Conservation (phyloP, 2,797 vertebrate genomes). For the Lagorchestes hirsutus region DNA sequence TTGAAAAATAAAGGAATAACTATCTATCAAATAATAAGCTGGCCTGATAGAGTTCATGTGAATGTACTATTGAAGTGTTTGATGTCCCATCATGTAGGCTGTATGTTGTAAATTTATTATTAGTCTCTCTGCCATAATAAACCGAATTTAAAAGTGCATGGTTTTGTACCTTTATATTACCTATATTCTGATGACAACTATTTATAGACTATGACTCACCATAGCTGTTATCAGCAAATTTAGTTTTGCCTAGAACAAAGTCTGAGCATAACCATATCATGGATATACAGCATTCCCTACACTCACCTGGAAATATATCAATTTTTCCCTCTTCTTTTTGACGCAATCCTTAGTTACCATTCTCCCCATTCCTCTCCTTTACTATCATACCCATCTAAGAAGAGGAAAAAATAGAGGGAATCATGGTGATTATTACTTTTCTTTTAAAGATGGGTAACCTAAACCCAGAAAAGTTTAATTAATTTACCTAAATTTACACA, state of each 20-base stretch:
- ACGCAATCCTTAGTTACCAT: not conserved
- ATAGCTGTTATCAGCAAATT: conserved; percentile 12
- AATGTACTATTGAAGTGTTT: not conserved
- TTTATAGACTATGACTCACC: conserved; percentile 60
- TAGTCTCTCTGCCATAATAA: not conserved
- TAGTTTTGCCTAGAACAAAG: conserved; percentile 51
- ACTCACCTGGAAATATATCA: conserved; percentile 9
- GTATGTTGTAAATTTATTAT: conserved; percentile 34
- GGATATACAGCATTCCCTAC: not conserved
- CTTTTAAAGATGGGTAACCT: not conserved
- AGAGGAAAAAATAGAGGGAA: not conserved
- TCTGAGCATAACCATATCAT: conserved; percentile 52
- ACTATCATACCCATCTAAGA: not conserved
- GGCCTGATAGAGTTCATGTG: not conserved
- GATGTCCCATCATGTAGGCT: conserved; percentile 21
- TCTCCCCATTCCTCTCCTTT: not conserved
- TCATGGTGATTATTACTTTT: not conserved
- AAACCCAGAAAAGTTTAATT: not conserved
- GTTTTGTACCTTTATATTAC: conserved; percentile 35
- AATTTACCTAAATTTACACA: not conserved
- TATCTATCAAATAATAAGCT: conserved; percentile 1
- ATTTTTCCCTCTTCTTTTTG: not conserved
- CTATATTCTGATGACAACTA: conserved; percentile 41
- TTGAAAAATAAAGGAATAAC: not conserved
- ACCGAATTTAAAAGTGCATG: conserved; percentile 45